Evolutionary conservation across 2,113 vertebrate genomes (phyloP).

Genomic region (Protobothrops flavoviridis): DNA sequence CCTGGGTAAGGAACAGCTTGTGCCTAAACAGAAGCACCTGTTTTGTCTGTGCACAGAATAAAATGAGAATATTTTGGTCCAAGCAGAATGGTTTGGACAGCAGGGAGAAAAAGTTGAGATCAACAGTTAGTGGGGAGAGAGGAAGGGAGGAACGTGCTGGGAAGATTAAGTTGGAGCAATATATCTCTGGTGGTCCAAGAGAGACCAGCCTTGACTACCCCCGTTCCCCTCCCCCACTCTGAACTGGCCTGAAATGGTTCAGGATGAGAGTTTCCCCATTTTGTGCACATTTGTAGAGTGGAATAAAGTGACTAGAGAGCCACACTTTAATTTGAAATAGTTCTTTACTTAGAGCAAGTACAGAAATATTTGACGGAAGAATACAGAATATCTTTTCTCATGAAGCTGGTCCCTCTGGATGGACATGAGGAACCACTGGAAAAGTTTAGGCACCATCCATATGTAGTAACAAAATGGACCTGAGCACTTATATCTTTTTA

Average conservation of each 20-base stretch:
- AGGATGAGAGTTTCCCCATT: background rate
- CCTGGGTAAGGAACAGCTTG: background rate
- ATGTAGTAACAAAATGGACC: background rate
- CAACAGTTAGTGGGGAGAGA: background rate
- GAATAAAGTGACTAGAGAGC: background rate
- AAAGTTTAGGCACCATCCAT: background rate
- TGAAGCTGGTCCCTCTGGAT: background rate
- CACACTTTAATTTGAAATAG: background rate
- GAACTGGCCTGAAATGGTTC: background rate
- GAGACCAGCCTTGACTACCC: background rate
- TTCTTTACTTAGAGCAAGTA: background rate
- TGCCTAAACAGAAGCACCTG: background rate
- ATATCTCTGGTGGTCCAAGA: background rate
- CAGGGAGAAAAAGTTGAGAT: background rate
- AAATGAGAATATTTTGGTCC: background rate
- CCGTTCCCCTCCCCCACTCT: too few relatives aligned
- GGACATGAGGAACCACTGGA: background rate
- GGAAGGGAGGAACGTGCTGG: background rate
- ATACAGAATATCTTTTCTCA: background rate
- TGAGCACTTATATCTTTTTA: background rate
- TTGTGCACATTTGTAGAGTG: background rate
- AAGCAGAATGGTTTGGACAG: background rate
- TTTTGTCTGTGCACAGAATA: background rate
- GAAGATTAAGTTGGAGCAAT: background rate
- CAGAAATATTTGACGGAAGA: background rate